Conservation (phyloP, 1,140 invertebrate genomes). For the Whitmania pigra region DNA sequence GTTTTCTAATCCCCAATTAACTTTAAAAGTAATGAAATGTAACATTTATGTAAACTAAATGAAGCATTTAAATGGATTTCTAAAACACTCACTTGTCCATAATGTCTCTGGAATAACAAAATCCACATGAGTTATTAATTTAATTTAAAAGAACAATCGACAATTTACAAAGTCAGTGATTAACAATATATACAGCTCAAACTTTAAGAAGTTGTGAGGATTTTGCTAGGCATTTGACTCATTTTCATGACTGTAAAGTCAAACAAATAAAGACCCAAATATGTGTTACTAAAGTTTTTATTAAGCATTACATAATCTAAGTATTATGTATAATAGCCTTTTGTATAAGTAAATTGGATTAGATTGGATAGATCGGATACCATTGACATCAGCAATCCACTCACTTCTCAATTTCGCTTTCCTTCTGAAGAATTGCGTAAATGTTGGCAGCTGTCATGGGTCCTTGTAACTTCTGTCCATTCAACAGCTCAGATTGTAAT, state of each 20-base stretch:
- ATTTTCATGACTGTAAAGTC: neutral
- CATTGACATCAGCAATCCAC: conserved; percentile 28
- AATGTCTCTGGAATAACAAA: neutral
- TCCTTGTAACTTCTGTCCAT: conserved; percentile 95
- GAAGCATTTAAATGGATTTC: neutral
- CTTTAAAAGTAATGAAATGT: neutral
- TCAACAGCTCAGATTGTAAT: conserved; percentile 85
- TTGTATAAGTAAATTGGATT: too few relatives aligned
- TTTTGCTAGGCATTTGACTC: neutral
- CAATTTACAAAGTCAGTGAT: neutral
- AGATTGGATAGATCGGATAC: too few relatives aligned
- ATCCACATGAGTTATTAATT: neutral
- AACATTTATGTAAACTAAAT: neutral
- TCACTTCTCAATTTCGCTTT: conserved; percentile 72
- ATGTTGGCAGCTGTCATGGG: conserved; percentile 93
- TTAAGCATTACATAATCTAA: too few relatives aligned
- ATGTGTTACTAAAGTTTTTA: too few relatives aligned
- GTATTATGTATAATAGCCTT: too few relatives aligned
- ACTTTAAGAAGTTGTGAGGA: neutral
- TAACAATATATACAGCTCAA: too few relatives aligned
- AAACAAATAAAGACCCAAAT: too few relatives aligned
- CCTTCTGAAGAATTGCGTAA: conserved; percentile 51
- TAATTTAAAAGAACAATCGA: neutral
- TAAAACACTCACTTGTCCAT: conserved; percentile 1
- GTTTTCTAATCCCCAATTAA: conserved; percentile 30